Evolutionary conservation across 2,888 invertebrate genomes (phyloP).

Genomic region (Cheilosia pagana): DNA sequence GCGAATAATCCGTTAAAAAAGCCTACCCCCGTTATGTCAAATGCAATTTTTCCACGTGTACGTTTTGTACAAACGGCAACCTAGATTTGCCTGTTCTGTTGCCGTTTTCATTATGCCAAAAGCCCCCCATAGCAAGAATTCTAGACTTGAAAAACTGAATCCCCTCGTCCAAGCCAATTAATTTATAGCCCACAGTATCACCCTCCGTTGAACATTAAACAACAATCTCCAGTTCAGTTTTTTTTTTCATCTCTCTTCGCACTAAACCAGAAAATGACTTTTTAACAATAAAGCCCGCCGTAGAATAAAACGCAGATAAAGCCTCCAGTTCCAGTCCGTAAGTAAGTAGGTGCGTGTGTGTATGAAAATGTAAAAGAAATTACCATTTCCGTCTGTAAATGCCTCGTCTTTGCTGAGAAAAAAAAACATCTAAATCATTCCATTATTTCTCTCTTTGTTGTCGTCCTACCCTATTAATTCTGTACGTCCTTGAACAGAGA

Average conservation of each 20-base stretch:
- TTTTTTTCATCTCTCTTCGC: conserved; percentile 19
- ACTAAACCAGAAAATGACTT: conserved; percentile 53
- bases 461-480: conserved; percentile 22
- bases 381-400: conserved; percentile 45
- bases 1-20: no score
- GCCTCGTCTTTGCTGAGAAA: not conserved
- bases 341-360: not conserved
- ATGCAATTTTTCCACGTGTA: not conserved
- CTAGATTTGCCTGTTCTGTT: not conserved
- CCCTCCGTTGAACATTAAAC: conserved; percentile 10
- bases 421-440: conserved; percentile 10
- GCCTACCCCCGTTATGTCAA: no score
- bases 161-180: conserved; percentile 47
- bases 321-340: not conserved
- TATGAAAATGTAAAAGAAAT: conserved; percentile 26
- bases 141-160: not conserved
- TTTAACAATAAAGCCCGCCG: conserved; percentile 48
- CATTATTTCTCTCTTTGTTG: conserved; percentile 13
- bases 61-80: not conserved
- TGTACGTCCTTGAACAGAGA: conserved; percentile 31
- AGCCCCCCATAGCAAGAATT: no score
- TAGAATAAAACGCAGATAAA: conserved; percentile 33
- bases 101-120: not conserved
- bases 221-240: not conserved
- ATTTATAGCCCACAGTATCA: conserved; percentile 47